Evolutionary conservation across 2,888 invertebrate species (phyloP).

Genomic region (Bombylius major): DNA sequence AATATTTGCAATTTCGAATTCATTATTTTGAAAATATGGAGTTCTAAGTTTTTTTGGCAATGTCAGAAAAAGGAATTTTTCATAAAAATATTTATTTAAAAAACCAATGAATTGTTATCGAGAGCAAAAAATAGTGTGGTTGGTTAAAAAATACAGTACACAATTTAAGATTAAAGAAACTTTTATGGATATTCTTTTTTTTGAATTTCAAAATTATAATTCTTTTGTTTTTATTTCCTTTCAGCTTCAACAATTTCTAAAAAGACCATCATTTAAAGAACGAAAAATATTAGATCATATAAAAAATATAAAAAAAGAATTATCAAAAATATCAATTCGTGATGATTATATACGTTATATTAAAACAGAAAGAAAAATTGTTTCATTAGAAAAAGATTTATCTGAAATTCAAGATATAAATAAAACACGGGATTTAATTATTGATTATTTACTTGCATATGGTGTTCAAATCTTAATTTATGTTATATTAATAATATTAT

Average conservation of each 20-base stretch:
- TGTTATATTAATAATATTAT: constrained; percentile 30
- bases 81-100: too few relatives aligned
- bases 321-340: constrained; percentile 11
- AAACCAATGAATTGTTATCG: too few relatives aligned
- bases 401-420: not conserved
- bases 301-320: constrained; percentile 3
- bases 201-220: too few relatives aligned
- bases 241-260: constrained; percentile 9
- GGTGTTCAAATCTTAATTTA: constrained; percentile 31
- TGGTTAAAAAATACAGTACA: too few relatives aligned
- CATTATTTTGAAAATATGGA: too few relatives aligned
- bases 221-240: not conserved
- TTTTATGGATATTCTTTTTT: too few relatives aligned
- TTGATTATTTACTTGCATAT: constrained; percentile 24
- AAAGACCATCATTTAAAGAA: constrained; percentile 8
- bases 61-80: too few relatives aligned
- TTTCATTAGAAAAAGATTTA: constrained; percentile 7
- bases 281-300: constrained; percentile 6
- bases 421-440: constrained; percentile 1
- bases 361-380: constrained; percentile 14
- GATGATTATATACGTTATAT: constrained; percentile 13
- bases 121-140: too few relatives aligned
- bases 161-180: too few relatives aligned
- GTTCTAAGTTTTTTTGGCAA: too few relatives aligned
- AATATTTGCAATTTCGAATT: too few relatives aligned